These are phyloP conservation scores for Trachemys scripta DNA, from an alignment of 2,113 vertebrate species.

Conservation along the genomic window DNA sequence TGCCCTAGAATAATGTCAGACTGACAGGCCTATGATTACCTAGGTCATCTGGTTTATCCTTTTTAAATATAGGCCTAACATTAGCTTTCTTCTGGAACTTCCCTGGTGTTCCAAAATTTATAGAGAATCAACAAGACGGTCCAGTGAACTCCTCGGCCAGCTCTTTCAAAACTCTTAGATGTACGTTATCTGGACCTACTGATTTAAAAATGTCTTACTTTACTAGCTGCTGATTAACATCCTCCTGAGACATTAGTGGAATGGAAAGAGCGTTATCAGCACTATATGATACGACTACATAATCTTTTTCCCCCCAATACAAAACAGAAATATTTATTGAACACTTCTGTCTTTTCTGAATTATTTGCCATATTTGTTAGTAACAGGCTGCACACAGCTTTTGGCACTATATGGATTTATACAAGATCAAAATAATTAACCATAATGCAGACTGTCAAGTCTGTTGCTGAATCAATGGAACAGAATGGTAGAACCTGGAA, in stretches of 20 bases:
- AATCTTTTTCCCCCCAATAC: no score
- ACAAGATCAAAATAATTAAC: slow-evolving; percentile 35
- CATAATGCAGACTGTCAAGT: not conserved
- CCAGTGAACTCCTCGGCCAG: not conserved
- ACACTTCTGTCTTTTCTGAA: no score
- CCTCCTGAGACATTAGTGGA: not conserved
- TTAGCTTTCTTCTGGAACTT: not conserved
- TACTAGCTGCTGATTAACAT: not conserved
- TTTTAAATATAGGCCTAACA: not conserved
- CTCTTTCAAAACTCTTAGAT: no score
- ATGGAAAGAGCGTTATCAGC: not conserved
- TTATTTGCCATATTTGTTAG: no score
- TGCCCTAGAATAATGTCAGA: not conserved
- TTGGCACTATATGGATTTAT: not conserved
- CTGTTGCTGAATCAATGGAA: not conserved
- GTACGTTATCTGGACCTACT: no score
- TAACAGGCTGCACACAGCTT: not conserved
- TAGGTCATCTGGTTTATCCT: not conserved
- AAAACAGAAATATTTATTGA: no score
- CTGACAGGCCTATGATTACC: not conserved
- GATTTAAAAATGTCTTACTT: no score
- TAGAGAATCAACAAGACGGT: not conserved
- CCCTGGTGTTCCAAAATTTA: not conserved
- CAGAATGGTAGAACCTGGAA: not conserved
- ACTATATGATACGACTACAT: no score